These are phyloP conservation scores for Andrena bicolor DNA, from an alignment of 2,888 invertebrate genomes.

Conservation along the genomic window DNA sequence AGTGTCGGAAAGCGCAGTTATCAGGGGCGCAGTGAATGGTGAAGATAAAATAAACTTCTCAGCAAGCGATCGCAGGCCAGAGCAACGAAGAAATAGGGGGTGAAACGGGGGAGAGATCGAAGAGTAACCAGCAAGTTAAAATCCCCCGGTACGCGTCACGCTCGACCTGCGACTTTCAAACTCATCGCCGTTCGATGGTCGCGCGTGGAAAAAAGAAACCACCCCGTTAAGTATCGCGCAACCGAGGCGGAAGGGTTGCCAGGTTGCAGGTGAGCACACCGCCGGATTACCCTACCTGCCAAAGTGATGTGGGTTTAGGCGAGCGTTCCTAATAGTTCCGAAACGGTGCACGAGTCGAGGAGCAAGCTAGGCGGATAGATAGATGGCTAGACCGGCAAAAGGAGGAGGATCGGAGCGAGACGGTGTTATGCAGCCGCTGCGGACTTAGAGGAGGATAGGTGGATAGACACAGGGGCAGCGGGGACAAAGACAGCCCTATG, in stretches of 20 bases:
- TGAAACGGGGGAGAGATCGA: not conserved
- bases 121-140: not conserved
- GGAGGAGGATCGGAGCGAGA: slow-evolving; percentile 33
- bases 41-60: too few species aligned
- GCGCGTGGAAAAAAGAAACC: slow-evolving; percentile 7
- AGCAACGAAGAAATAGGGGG: not conserved
- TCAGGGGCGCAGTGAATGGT: too few species aligned
- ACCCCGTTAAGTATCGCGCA: slow-evolving; percentile 43
- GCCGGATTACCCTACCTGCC: slow-evolving; percentile 70
- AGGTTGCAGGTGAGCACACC: slow-evolving; percentile 70
- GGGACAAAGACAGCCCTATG: slow-evolving; percentile 12
- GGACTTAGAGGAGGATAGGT: slow-evolving; percentile 35
- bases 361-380: slow-evolving; percentile 68
- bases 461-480: slow-evolving; percentile 16
- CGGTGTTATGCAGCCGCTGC: not conserved
- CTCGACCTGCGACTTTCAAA: slow-evolving; percentile 20
- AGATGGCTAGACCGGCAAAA: slow-evolving; percentile 49
- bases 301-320: slow-evolving; percentile 74
- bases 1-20: too few species aligned
- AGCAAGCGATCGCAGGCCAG: not conserved
- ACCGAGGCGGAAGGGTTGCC: slow-evolving; percentile 29
- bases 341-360: slow-evolving; percentile 76
- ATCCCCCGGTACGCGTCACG: slow-evolving; percentile 10
- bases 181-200: slow-evolving; percentile 9
- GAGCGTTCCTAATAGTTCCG: slow-evolving; percentile 81